These are phyloP conservation scores for Xenops minutus DNA, from an alignment of 2,797 vertebrate genomes.

Conservation along the genomic window DNA sequence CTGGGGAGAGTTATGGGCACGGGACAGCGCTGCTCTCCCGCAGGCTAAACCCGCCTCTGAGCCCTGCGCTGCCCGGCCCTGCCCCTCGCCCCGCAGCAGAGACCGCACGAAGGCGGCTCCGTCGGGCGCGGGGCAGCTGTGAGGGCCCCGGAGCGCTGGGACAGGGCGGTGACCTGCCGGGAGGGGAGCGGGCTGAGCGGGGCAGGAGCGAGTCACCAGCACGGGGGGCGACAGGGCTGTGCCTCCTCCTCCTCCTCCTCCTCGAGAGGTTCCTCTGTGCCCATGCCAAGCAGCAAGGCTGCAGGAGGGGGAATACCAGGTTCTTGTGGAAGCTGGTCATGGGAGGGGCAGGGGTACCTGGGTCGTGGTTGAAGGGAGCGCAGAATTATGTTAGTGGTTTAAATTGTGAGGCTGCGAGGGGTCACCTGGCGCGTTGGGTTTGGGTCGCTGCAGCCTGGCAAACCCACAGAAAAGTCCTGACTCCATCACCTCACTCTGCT, in stretches of 20 bases:
- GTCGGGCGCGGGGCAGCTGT: background rate
- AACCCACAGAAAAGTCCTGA: background rate
- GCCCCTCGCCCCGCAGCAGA: background rate
- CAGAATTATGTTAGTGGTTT: background rate
- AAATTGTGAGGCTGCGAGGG: background rate
- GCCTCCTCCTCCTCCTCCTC: background rate
- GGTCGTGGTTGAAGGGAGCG: background rate
- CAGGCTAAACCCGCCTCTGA: background rate
- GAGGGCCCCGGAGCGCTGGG: background rate
- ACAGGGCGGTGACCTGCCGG: background rate
- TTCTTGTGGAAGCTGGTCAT: background rate
- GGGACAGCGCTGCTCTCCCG: background rate
- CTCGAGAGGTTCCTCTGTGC: background rate
- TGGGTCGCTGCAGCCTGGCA: background rate
- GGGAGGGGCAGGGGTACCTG: background rate
- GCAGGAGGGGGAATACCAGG: background rate
- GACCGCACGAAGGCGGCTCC: background rate
- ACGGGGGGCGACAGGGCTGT: background rate
- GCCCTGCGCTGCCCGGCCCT: background rate
- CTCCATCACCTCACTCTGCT: too few relatives aligned
- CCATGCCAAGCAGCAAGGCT: background rate
- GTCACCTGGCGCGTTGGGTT: background rate
- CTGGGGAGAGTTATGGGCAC: background rate
- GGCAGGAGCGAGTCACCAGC: background rate
- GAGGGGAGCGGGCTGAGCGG: background rate